Percentiles rank a stretch among this genome's conserved stretches.
Evolutionary conservation across 2,888 invertebrate genomes (phyloP).

Genomic region (Incurvaria masculella): DNA sequence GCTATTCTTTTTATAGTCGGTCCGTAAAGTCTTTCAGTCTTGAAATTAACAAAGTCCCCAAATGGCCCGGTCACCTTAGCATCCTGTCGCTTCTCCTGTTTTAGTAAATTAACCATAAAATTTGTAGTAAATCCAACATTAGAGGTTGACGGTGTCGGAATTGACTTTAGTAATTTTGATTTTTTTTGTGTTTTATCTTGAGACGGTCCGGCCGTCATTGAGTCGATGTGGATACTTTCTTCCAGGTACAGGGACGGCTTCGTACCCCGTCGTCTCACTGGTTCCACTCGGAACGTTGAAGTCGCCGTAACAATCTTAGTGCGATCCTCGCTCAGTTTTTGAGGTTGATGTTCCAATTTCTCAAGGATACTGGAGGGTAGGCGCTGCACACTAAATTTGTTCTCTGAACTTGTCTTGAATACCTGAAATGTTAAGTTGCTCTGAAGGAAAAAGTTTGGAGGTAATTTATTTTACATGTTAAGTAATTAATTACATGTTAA

Average conservation of each 20-base stretch:
- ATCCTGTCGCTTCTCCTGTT: conserved; percentile 22
- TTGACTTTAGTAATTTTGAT: conserved; percentile 38
- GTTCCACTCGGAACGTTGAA: conserved; percentile 34
- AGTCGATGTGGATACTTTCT: conserved; percentile 38
- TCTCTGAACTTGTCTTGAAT: conserved; percentile 27
- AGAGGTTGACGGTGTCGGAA: conserved; percentile 38
- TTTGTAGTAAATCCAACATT: conserved; percentile 39
- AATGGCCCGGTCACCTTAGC: conserved; percentile 35
- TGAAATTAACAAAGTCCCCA: conserved; percentile 29
- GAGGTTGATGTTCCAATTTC: conserved; percentile 31
- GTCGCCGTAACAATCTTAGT: conserved; percentile 27
- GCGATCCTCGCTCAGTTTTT: conserved; percentile 14
- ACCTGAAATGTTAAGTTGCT: conserved; percentile 22
- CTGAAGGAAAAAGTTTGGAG: conserved; percentile 9
- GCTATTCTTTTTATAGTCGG: conserved; percentile 34
- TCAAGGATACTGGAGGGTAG: conserved; percentile 32
- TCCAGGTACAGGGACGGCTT: conserved; percentile 45
- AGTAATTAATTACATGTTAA: no score
- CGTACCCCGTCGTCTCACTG: conserved; percentile 26
- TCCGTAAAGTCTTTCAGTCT: conserved; percentile 29
- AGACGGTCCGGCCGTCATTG: conserved; percentile 17
- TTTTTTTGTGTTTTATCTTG: conserved; percentile 26
- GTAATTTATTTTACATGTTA: no score
- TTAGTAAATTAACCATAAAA: conserved; percentile 36
- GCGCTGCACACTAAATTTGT: conserved; percentile 31